Evolutionary conservation across 2,797 vertebrate species (phyloP).

Genomic region (Enteromius treurensis): DNA sequence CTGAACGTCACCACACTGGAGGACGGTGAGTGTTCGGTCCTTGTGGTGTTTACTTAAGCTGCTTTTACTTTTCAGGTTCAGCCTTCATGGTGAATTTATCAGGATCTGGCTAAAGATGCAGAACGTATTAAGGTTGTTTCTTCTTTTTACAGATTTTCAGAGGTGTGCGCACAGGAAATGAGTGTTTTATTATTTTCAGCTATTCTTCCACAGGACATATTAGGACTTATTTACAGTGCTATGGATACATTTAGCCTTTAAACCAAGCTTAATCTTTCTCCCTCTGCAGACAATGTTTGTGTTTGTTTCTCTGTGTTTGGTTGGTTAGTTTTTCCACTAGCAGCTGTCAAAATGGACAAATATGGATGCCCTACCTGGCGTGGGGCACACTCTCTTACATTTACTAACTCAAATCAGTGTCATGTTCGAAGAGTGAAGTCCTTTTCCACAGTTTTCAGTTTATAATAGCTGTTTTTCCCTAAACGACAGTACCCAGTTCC

Average conservation of each 20-base stretch:
- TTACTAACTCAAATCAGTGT: background rate
- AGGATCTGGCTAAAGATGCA: background rate
- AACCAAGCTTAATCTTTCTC: background rate
- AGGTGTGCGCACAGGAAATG: background rate
- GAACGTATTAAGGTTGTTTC: background rate
- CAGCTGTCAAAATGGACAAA: conserved; percentile 11
- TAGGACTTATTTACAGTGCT: background rate
- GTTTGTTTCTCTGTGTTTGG: conserved; percentile 1
- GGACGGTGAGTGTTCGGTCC: conserved; percentile 74
- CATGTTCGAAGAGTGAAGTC: background rate
- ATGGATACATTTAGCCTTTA: background rate
- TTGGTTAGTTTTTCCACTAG: background rate
- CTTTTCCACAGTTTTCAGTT: conserved; percentile 13
- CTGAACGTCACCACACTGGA: conserved; percentile 84
- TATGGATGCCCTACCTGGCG: background rate
- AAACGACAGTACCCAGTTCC: conserved; percentile 88
- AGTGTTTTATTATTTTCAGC: background rate
- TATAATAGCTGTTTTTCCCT: conserved; percentile 70
- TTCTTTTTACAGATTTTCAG: background rate
- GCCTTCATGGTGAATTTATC: background rate
- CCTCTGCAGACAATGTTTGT: background rate
- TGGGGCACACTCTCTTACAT: background rate
- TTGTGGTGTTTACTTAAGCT: background rate
- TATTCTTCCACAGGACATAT: conserved; percentile 14
- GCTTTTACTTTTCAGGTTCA: background rate